phyloP scores from a whole-genome alignment of 1,140 invertebrate species.

The Eciton burchellii region DNA sequence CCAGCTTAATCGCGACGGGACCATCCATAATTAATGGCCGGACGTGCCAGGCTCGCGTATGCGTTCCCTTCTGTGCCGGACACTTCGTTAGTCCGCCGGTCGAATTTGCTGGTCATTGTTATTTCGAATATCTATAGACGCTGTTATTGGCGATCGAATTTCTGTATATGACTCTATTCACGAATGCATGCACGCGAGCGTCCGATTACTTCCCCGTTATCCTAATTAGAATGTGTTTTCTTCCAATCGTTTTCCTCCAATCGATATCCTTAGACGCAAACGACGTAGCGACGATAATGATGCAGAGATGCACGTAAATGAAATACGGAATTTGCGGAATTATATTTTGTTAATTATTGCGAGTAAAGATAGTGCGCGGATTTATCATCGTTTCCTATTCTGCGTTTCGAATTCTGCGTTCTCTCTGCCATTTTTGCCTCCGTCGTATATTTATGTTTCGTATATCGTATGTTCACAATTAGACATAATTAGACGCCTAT shows the following conservation, averaged over 20 bases:
- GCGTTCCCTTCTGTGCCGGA: slow-evolving; percentile 25
- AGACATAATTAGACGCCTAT: too few species aligned
- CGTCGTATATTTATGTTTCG: too few species aligned
- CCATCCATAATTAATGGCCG: slow-evolving; percentile 76
- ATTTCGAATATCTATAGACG: slow-evolving; percentile 59
- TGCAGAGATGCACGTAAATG: too few species aligned
- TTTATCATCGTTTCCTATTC: too few species aligned
- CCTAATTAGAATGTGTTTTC: slow-evolving; percentile 7
- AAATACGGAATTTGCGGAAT: too few species aligned
- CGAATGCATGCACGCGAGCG: neutral
- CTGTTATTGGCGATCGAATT: slow-evolving; percentile 56
- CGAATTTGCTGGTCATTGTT: slow-evolving; percentile 63
- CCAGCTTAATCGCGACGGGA: slow-evolving; percentile 74
- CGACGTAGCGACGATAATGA: too few species aligned
- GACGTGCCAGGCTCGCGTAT: slow-evolving; percentile 50
- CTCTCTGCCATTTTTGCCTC: too few species aligned
- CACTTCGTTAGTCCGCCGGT: slow-evolving; percentile 70
- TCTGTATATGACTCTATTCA: slow-evolving; percentile 51
- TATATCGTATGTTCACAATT: too few species aligned
- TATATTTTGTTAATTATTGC: too few species aligned
- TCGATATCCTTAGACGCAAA: too few species aligned
- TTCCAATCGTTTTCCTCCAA: neutral
- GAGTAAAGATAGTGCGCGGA: too few species aligned
- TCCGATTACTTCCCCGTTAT: slow-evolving; percentile 17
- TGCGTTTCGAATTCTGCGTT: too few species aligned